Conservation (phyloP, 2,888 invertebrate species). For the Anoplius nigerrimus region DNA sequence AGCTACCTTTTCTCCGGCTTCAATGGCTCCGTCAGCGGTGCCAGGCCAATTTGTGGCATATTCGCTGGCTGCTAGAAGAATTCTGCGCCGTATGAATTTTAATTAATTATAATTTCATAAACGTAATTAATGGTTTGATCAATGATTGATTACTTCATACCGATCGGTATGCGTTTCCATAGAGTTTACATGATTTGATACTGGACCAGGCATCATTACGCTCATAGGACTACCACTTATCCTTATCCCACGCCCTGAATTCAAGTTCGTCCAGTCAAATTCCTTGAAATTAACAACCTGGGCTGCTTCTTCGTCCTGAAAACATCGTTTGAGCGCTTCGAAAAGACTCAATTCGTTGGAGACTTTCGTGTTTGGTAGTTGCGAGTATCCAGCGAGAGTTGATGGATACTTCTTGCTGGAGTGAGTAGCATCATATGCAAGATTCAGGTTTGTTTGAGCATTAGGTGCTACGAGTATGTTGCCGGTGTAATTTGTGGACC, state of each 20-base stretch:
- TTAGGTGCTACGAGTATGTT: conserved; percentile 45
- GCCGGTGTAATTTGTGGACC: conserved; percentile 31
- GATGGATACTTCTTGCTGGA: conserved; percentile 4
- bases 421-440: conserved; percentile 51
- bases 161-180: conserved; percentile 45
- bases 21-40: conserved; percentile 64
- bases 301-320: conserved; percentile 21
- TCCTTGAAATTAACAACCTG: conserved; percentile 39
- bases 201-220: conserved; percentile 50
- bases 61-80: conserved; percentile 64
- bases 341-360: conserved; percentile 14
- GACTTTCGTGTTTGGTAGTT: conserved; percentile 4
- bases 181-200: conserved; percentile 43
- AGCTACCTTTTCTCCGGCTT: conserved; percentile 59
- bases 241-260: background rate
- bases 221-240: conserved; percentile 51
- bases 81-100: conserved; percentile 35
- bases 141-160: conserved; percentile 30
- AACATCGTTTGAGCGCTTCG: conserved; percentile 36
- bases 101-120: background rate
- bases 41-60: conserved; percentile 64
- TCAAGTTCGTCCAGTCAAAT: conserved; percentile 20
- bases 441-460: conserved; percentile 36
- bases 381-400: conserved; percentile 55
- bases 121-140: background rate